Evolutionary conservation across 2,888 invertebrate genomes (phyloP), one percentile per base, ranked within the genome.

Genomic region (Caenorhabditis macrosperma): DNA sequence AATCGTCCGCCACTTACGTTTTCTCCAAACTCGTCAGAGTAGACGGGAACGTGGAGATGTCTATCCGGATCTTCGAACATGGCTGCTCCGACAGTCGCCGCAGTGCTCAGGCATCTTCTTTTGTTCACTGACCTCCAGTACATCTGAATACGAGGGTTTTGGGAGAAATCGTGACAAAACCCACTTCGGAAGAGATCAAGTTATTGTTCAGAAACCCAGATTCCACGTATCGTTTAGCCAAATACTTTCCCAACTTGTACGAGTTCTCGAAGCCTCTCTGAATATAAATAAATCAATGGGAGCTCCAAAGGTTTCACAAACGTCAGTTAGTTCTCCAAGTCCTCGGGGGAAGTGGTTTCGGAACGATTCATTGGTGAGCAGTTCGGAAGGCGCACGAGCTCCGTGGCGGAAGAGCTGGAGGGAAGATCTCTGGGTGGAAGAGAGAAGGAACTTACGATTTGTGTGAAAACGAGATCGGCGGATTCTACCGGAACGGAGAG

Each of bases 381-480:
- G 15, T 0, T 41, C 64, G 0, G 79, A 60, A 33, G 79, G 79
- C 1, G 79, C 79, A 24, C 79, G 79, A 7, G 79, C 79, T 17
- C 79, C 79, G 20, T 79, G 79, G 20, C 79, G 79, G 59, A 79
- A 79, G 6, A 79, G 69, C 75, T 78, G 44, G 17, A 60, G 59
- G 20, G 15, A n/a, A 46, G 6, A 15, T 17, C 15, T 59, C 41
- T 20, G 15, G 38, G 3, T n/a, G n/a, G 28, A 28, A 1, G 28
- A 41, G 15, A 2, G 24, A 33, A 15, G 0, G 20, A 7, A 46
- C 68, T 20, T 24, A 68, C 68, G 22, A 68, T 48, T 57, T 68
- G 68, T 5, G 57, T 44, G 33, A 57, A 68, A 20, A 61, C 7
- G 7, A 52, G 30, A 12, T 64, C 33, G 7, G 24, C 28, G 2